A percentile compares a stretch with the other conserved stretches of the same genome.
phyloP scores from a whole-genome alignment of 35 echinoderm and acorn worm species.

The Diadema setosum region DNA sequence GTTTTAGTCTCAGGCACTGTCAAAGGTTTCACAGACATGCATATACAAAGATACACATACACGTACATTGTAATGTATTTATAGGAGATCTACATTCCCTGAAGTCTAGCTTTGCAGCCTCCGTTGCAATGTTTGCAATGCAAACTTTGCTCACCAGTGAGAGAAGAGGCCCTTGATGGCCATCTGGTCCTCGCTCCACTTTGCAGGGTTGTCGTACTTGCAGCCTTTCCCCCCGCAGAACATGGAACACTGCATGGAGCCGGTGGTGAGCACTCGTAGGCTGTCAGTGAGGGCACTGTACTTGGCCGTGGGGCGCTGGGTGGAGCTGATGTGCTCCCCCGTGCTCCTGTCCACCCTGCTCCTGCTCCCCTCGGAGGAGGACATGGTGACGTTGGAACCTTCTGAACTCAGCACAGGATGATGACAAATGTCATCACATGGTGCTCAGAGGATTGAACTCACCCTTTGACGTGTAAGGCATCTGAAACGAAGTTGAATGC shows the following conservation, averaged over 20 bases:
- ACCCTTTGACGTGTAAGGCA: too few relatives aligned
- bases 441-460: too few relatives aligned
- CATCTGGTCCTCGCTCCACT: constrained; percentile 75
- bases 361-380: background rate
- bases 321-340: constrained; percentile 79
- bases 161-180: constrained; percentile 90
- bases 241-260: constrained; percentile 78
- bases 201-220: constrained; percentile 79
- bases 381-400: background rate
- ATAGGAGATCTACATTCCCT: too few relatives aligned
- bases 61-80: too few relatives aligned
- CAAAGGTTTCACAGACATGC: too few relatives aligned
- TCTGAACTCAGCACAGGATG: too few relatives aligned
- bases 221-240: constrained; percentile 96
- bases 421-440: too few relatives aligned
- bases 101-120: too few relatives aligned
- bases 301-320: constrained; percentile 73
- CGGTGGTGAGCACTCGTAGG: constrained; percentile 67
- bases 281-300: constrained; percentile 71
- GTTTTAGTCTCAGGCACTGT: too few relatives aligned
- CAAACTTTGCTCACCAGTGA: constrained; percentile 87
- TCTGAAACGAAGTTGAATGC: too few relatives aligned
- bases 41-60: too few relatives aligned
- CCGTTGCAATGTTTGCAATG: too few relatives aligned
- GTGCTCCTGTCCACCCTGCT: background rate